These are phyloP conservation scores for Caenorhabditis virilis DNA, from an alignment of 2,888 invertebrate species.

Conservation along the genomic window DNA sequence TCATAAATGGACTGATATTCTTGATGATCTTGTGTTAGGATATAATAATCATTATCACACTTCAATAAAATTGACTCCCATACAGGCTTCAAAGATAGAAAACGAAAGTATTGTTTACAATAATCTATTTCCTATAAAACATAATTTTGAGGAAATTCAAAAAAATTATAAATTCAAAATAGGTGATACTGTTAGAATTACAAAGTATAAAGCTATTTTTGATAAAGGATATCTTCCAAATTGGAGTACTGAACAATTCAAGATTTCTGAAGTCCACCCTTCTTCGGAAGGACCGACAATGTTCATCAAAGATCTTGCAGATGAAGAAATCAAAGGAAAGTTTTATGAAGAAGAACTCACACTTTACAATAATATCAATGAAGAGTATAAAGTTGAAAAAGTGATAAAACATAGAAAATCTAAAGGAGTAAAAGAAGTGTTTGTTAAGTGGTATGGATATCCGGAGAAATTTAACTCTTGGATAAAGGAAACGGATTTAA, in stretches of 20 bases:
- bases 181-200: constrained; percentile 38
- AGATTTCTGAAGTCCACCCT: constrained; percentile 21
- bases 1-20: constrained; percentile 45
- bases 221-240: constrained; percentile 41
- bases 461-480: constrained; percentile 38
- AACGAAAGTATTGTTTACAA: constrained; percentile 16
- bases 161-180: constrained; percentile 10
- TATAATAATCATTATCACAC: constrained; percentile 50
- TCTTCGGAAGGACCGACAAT: neutral
- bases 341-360: constrained; percentile 40
- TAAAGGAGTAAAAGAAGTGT: constrained; percentile 18
- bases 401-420: constrained; percentile 14
- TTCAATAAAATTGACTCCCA: constrained; percentile 44
- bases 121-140: constrained; percentile 11
- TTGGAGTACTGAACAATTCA: constrained; percentile 34
- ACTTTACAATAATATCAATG: constrained; percentile 27
- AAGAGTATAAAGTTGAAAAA: constrained; percentile 35
- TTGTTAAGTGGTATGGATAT: constrained; percentile 41
- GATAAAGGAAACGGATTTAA: constrained; percentile 16
- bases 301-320: constrained; percentile 28
- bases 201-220: constrained; percentile 43
- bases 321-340: constrained; percentile 38
- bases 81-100: constrained; percentile 27
- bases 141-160: constrained; percentile 5
- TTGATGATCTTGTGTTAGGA: constrained; percentile 32